phyloP scores from a whole-genome alignment of 2,113 vertebrate species.

The Sapayoa aenigma region DNA sequence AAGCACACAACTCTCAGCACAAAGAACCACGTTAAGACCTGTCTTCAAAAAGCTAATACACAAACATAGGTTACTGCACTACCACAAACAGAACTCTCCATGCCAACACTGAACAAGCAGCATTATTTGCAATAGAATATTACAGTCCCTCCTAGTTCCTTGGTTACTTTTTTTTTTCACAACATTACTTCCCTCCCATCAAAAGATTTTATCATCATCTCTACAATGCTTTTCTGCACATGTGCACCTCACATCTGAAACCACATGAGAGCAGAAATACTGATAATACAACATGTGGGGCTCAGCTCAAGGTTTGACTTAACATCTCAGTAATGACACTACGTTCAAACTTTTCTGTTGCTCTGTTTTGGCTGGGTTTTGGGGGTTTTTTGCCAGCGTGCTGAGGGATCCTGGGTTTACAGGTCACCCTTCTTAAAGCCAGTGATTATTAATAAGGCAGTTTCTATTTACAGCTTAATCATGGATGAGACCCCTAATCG shows the following conservation, averaged over 20 bases:
- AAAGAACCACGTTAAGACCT: background rate
- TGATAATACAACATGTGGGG: accelerated
- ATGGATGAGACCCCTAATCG: conserved; percentile 1
- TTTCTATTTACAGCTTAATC: conserved; percentile 58
- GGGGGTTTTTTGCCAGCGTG: background rate
- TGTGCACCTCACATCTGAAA: background rate
- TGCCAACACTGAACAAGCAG: background rate
- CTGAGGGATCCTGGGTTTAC: background rate
- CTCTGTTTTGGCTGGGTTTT: background rate
- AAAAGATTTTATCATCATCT: background rate
- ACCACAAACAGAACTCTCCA: background rate
- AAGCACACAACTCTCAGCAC: background rate
- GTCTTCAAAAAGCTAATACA: background rate
- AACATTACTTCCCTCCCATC: background rate
- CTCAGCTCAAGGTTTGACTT: background rate
- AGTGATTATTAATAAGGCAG: background rate
- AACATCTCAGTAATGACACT: background rate
- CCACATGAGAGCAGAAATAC: background rate
- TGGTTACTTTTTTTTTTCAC: background rate
- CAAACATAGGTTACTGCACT: background rate
- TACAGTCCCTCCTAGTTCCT: background rate
- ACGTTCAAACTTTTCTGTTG: background rate
- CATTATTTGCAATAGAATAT: background rate
- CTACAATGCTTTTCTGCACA: background rate
- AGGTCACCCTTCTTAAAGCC: background rate